Evolutionary conservation across 2,888 invertebrate genomes (phyloP), one percentile per base, ranked within the genome.

Genomic region (Hirudinaria manillensis): DNA sequence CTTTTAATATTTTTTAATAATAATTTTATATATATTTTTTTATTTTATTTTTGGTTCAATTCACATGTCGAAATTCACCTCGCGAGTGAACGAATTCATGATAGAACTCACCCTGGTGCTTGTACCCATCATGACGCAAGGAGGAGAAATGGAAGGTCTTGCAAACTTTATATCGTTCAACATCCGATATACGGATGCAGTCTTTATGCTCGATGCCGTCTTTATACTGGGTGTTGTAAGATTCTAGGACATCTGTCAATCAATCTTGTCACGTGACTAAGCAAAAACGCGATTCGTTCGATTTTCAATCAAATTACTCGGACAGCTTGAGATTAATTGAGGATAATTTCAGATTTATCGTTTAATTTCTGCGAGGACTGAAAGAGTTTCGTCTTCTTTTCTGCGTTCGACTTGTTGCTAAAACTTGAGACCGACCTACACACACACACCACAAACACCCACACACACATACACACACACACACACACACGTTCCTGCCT

Each of bases 311-410:
- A 68, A 68, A 68, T 68, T 68, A 68, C 32, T 36, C 32, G 68
- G 68, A 68, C 68, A 68, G 32, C 68, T n/a, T n/a, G 34, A 68
- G 68, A 68, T 68, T 68, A 68, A 68, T 68, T 68, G 68, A 68
- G 36, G 68, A 68, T 68, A 68, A 68, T 68, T 68, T 68, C 32
- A 68, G 68, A 68, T 68, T 68, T 68, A 68, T 68, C 68, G 68
- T 34, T 68, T 68, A 32, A 68, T 68, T 68, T 68, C 36, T 36
- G 7, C 19, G 10, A 16, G 24, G 29, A 61, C 13, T 61, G 10
- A 61, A 61, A 61, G 24, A 10, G 3, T 29, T 61, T 61, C 61
- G 10, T 29, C 29, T 21, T 68, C 3, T 32, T 34, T 36, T 36
- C n/a, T 34, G 36, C n/a, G 10, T 32, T 68, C 68, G n/a, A 68